Evolutionary conservation across 2,113 vertebrate species (phyloP), one percentile per base, ranked within the genome.

Genomic region (Gracilinanus agilis): DNA sequence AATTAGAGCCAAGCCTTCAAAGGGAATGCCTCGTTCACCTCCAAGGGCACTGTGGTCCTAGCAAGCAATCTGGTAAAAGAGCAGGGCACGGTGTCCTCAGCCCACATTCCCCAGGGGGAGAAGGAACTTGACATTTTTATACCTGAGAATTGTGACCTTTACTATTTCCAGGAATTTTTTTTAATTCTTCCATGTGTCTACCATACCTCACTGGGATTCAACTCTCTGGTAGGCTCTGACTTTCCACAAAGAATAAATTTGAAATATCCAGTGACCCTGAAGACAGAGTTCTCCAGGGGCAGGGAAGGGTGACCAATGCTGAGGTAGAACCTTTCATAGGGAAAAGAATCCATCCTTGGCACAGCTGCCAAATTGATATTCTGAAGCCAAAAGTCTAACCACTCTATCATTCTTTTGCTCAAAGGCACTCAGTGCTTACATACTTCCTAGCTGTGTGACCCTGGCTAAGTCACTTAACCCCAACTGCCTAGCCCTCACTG

Each of bases 31-130:
- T 1, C 55, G 8, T 13, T 90, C 3, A 24, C 54, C 58, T 95
- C 53, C 23, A 75, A 90, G 95, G 12, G 24, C n/a, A 11, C 49
- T 53, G 27, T 44, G 21, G 24, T 24, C 58, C 67, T 19, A 12
- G 58, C 94, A 90, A 49, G 24, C 29, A 93, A 0, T 29, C 2
- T 61, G n/a, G 61, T 88, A 94, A 83, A 89, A 58, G 94, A 92
- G 54, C 0, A 91, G 44, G n/a, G n/a, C 16, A 83, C 8, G 54
- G 8, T 40, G 34, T 89, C 3, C 0, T n/a, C 24, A 44, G 11
- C 29, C 58, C 44, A 53, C 29, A 12, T 0, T 54, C 96, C 49
- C 40, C 19, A 0, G 24, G 90, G 34, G 54, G 23, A 93, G 88
- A 27, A 67, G 11, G 19, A 83, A 83, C 55, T 24, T 24, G 6